A percentile compares a stretch with the other conserved stretches of the same genome.
phyloP scores from a whole-genome alignment of 2,113 vertebrate species.

The Petaurus breviceps region DNA sequence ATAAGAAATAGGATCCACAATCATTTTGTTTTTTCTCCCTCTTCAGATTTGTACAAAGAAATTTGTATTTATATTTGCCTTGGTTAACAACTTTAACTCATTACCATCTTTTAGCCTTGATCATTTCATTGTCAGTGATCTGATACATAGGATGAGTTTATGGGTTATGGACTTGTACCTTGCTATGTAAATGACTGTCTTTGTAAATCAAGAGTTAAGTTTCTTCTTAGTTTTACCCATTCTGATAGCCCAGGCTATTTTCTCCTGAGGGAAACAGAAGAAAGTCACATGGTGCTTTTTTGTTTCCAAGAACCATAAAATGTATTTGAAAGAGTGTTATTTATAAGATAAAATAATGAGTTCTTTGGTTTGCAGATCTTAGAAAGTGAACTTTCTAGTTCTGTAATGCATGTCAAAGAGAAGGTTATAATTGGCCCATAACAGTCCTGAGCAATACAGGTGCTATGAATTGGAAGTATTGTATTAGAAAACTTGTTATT shows the following conservation, averaged over 20 bases:
- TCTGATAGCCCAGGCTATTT: neutral
- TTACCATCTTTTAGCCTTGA: neutral
- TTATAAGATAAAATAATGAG: neutral
- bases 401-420: neutral
- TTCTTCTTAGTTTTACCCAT: neutral
- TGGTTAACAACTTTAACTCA: slow-evolving; percentile 51
- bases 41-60: neutral
- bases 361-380: slow-evolving; percentile 6
- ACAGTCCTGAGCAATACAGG: neutral
- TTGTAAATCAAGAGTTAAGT: slow-evolving; percentile 10
- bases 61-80: neutral
- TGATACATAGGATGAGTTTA: rapidly evolving
- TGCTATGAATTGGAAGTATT: neutral
- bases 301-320: neutral
- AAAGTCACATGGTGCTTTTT: neutral
- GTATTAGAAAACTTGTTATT: neutral
- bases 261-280: slow-evolving; percentile 6
- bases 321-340: neutral
- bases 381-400: neutral
- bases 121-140: rapidly evolving
- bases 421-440: neutral
- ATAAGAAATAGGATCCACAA: slow-evolving; percentile 39
- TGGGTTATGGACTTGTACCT: neutral
- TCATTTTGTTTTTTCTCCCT: slow-evolving; percentile 7
- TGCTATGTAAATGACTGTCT: neutral